Percentiles rank a stretch among this genome's conserved stretches.
These are phyloP conservation scores for Otolemur garnettii DNA, from an alignment of 2,113 vertebrate species.

Conservation along the genomic window DNA sequence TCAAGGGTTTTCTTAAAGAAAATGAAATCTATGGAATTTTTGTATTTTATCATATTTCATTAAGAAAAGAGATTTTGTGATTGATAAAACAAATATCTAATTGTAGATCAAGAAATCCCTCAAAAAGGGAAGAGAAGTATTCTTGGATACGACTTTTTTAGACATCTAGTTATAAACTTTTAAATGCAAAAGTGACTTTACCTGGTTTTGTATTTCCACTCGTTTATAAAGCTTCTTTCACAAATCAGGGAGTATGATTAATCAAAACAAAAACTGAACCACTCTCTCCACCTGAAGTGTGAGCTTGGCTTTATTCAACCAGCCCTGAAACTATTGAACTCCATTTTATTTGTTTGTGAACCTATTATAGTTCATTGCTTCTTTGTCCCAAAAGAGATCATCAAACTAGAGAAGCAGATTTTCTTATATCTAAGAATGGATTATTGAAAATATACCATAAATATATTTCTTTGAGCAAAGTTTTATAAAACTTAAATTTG, in stretches of 20 bases:
- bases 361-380: not conserved
- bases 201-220: not conserved
- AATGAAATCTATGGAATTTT: not conserved
- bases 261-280: not conserved
- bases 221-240: not conserved
- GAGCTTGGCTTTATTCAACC: not conserved
- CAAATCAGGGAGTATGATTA: not conserved
- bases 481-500: not conserved
- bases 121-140: not conserved
- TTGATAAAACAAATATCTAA: not conserved
- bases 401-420: not conserved
- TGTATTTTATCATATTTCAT: not conserved
- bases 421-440: not conserved
- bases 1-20: not conserved
- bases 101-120: not conserved
- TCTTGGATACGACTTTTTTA: constrained; percentile 9
- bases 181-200: not conserved
- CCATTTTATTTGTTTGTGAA: not conserved
- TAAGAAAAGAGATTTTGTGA: not conserved
- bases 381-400: not conserved
- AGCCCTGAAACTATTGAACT: not conserved
- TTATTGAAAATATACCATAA: not conserved
- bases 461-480: not conserved
- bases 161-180: not conserved
- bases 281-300: not conserved